These are phyloP conservation scores for Cynodonichthys magdalenae DNA, from an alignment of 2,797 vertebrate genomes.

Conservation along the genomic window DNA sequence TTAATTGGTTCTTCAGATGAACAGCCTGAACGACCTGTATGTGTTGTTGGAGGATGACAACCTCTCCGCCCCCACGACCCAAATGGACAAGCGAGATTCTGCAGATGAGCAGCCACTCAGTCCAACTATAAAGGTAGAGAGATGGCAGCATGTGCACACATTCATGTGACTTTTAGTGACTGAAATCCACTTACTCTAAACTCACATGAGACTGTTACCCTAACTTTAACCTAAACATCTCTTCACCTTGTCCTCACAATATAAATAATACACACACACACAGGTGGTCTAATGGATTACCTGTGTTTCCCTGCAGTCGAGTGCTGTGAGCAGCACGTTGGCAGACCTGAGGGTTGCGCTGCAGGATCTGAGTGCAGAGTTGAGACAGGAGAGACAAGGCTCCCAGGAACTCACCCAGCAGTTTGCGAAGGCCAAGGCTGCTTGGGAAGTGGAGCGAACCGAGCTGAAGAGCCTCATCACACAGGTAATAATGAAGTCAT, in stretches of 20 bases:
- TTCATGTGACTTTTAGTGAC: neutral
- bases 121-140: constrained; percentile 72
- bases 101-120: constrained; percentile 85
- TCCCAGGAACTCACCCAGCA: constrained; percentile 95
- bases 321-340: constrained; percentile 88
- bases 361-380: constrained; percentile 91
- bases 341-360: constrained; percentile 92
- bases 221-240: neutral
- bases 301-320: constrained; percentile 76
- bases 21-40: constrained; percentile 94
- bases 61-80: constrained; percentile 79
- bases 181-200: too few relatives aligned
- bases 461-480: constrained; percentile 90
- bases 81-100: constrained; percentile 82
- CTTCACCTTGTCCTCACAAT: neutral
- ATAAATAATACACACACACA: neutral
- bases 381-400: constrained; percentile 89
- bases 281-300: neutral
- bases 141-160: constrained; percentile 14
- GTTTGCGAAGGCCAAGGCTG: constrained; percentile 96
- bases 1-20: constrained; percentile 83
- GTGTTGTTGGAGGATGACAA: constrained; percentile 93
- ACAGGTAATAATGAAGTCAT: constrained; percentile 79
- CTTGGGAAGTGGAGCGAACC: constrained; percentile 94
- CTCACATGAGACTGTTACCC: neutral